A percentile compares a stretch with the other conserved stretches of the same genome.
Evolutionary conservation across 2,113 vertebrate genomes (phyloP).

Genomic region (Oenanthe oenanthe): DNA sequence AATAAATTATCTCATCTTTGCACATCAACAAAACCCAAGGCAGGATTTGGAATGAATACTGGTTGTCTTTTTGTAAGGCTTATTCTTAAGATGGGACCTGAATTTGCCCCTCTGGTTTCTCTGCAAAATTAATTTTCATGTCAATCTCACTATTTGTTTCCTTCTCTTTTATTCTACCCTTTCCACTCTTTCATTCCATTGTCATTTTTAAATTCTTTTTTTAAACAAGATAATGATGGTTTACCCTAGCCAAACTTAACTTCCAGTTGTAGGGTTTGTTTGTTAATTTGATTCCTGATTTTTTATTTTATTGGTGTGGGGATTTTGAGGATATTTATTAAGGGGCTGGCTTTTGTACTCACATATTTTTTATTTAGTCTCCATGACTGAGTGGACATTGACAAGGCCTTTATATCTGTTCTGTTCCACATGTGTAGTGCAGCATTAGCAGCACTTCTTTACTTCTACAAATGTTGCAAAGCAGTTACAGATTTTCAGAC

Average conservation of each 20-base stretch:
- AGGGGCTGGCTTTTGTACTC: not conserved
- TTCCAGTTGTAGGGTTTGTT: fast-evolving
- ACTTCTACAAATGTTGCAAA: not conserved
- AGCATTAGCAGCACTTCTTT: not conserved
- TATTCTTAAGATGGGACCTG: fast-evolving
- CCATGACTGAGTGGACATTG: not conserved
- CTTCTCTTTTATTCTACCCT: no score
- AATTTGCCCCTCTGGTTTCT: fast-evolving
- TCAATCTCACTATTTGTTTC: not conserved
- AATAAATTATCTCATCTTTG: not conserved
- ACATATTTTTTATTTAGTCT: not conserved
- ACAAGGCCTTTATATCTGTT: not conserved
- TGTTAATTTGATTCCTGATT: not conserved
- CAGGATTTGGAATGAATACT: not conserved
- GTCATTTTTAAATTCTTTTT: not conserved
- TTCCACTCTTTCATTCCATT: not conserved
- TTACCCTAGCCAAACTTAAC: not conserved
- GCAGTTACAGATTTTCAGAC: not conserved
- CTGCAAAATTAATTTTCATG: not conserved
- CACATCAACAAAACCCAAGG: not conserved
- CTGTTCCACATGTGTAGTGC: not conserved
- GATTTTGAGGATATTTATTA: not conserved
- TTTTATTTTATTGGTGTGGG: not conserved
- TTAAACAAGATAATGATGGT: not conserved
- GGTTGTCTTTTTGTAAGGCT: fast-evolving